These are phyloP conservation scores for Trissoscelio sp. DNA, from an alignment of 2,888 invertebrate genomes.

Conservation along the genomic window DNA sequence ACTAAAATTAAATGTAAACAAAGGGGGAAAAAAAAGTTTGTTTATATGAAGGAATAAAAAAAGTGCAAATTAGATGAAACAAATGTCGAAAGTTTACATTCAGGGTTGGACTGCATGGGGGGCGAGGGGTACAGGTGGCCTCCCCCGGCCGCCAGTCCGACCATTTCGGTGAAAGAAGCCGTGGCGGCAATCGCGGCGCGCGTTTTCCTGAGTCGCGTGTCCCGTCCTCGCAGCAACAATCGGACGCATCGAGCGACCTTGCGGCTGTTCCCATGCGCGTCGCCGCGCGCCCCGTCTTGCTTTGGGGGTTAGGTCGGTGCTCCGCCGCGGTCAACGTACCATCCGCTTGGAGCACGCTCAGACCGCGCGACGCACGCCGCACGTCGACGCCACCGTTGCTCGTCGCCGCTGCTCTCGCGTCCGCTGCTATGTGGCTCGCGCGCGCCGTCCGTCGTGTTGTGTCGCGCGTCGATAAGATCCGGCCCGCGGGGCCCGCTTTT, in stretches of 20 bases:
- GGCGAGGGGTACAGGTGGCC: slow-evolving; percentile 86
- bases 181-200: slow-evolving; percentile 78
- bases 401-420: not conserved
- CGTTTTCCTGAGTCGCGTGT: slow-evolving; percentile 62
- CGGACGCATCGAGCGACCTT: slow-evolving; percentile 76
- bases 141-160: slow-evolving; percentile 85
- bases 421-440: slow-evolving; percentile 75
- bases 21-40: too few relatives aligned
- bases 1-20: too few relatives aligned
- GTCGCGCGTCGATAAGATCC: slow-evolving; percentile 15
- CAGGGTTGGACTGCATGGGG: slow-evolving; percentile 86
- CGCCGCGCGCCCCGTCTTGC: slow-evolving; percentile 79
- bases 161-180: slow-evolving; percentile 85
- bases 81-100: slow-evolving; percentile 78
- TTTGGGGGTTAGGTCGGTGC: slow-evolving; percentile 10
- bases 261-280: slow-evolving; percentile 78
- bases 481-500: slow-evolving; percentile 3
- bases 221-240: slow-evolving; percentile 69
- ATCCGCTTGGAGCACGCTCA: too few relatives aligned
- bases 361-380: too few relatives aligned
- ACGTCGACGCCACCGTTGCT: too few relatives aligned
- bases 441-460: not conserved
- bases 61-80: too few relatives aligned
- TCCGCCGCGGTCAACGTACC: not conserved
- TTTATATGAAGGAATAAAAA: too few relatives aligned